phyloP scores from a whole-genome alignment of 2,797 vertebrate genomes.

The Petrocephalus sullivani region DNA sequence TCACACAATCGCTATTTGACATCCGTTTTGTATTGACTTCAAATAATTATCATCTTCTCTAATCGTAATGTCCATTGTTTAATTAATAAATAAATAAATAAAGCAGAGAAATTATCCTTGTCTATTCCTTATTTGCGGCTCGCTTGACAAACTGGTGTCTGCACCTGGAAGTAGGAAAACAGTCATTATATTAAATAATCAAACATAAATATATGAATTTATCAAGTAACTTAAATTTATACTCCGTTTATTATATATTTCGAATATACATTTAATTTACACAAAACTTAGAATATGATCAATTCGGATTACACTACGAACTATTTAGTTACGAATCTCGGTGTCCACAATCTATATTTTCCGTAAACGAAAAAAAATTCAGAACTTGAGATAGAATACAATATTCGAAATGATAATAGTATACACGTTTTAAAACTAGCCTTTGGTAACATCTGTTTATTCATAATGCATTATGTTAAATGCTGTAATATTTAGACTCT shows the following conservation, averaged over 20 bases:
- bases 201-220: neutral
- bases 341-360: neutral
- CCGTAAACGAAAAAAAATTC: neutral
- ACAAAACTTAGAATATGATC: neutral
- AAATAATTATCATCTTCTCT: neutral
- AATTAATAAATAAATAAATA: slow-evolving; percentile 16
- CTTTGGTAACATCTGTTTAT: neutral
- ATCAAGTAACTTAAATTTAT: neutral
- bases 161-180: neutral
- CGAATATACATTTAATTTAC: neutral
- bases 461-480: neutral
- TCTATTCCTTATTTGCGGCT: neutral
- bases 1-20: neutral
- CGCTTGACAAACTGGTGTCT: neutral
- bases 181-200: neutral
- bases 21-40: neutral
- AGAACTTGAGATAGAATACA: neutral
- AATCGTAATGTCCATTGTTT: neutral
- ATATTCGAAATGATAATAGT: neutral
- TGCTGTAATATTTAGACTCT: neutral
- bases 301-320: neutral
- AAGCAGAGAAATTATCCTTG: neutral
- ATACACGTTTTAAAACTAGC: neutral
- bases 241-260: neutral
- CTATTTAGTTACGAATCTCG: neutral